phyloP scores from a whole-genome alignment of 2,113 vertebrate genomes.

The Acanthisitta chloris region DNA sequence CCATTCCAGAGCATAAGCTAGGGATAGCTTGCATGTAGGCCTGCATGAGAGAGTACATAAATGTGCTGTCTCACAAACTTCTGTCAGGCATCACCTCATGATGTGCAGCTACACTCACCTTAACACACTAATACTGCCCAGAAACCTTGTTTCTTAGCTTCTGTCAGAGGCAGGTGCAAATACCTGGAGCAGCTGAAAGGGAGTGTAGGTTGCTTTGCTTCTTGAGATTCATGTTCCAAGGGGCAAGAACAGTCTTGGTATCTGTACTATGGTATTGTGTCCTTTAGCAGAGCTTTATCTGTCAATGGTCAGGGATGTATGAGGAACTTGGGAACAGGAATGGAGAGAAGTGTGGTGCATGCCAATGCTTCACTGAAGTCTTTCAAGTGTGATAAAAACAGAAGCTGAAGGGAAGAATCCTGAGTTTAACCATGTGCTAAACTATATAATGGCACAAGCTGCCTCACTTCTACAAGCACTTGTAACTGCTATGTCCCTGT shows the following conservation, averaged over 20 bases:
- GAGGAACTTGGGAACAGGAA: not conserved
- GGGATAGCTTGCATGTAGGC: not conserved
- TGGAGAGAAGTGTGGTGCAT: not conserved
- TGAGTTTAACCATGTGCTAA: not conserved
- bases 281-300: not conserved
- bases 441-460: not conserved
- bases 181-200: not conserved
- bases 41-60: not conserved
- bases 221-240: rapidly evolving
- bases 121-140: not conserved
- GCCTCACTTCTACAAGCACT: not conserved
- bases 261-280: not conserved
- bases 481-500: not conserved
- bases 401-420: not conserved
- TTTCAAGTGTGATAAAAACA: not conserved
- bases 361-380: not conserved
- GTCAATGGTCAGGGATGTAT: not conserved
- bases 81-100: not conserved
- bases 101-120: not conserved
- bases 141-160: not conserved
- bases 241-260: not conserved
- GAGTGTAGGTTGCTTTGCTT: not conserved
- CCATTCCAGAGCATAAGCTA: not conserved
- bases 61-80: not conserved
- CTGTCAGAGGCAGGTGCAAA: not conserved